These are phyloP conservation scores for Dallia pectoralis DNA, from an alignment of 2,797 vertebrate species.

Conservation along the genomic window DNA sequence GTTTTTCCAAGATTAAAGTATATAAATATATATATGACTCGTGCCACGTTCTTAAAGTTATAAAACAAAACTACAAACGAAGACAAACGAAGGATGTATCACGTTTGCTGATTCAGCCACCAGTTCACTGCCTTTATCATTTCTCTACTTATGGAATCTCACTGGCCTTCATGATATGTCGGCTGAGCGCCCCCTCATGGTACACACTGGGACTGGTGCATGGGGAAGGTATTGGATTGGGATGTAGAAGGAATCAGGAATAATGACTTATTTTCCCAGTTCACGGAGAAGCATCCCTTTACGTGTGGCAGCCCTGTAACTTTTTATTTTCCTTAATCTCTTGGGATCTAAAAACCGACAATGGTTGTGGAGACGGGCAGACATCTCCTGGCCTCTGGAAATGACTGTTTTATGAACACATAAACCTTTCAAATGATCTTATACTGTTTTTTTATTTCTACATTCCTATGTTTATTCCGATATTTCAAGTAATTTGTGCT, in stretches of 20 bases:
- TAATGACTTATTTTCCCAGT: conserved; percentile 70
- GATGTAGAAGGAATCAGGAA: conserved; percentile 70
- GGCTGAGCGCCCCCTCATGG: conserved; percentile 60
- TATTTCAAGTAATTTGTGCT: conserved; percentile 77
- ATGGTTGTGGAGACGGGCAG: conserved; percentile 46
- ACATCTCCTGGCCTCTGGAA: conserved; percentile 62
- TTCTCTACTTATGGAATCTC: conserved; percentile 70
- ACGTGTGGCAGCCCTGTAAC: conserved; percentile 74
- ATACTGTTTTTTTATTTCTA: conserved; percentile 72
- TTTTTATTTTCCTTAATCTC: conserved; percentile 58
- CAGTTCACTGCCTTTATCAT: conserved; percentile 73
- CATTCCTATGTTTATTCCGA: conserved; percentile 75
- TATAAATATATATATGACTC: conserved; percentile 83
- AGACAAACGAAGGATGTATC: conserved; percentile 70
- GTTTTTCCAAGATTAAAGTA: conserved; percentile 80
- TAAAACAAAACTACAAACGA: conserved; percentile 74
- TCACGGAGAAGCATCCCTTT: conserved; percentile 63
- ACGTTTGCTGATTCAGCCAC: conserved; percentile 75
- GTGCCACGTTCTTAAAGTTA: conserved; percentile 79
- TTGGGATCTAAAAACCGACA: conserved; percentile 63
- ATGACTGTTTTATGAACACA: conserved; percentile 77
- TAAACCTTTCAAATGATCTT: conserved; percentile 65
- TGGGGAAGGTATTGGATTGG: conserved; percentile 61
- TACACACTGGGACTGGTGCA: conserved; percentile 63
- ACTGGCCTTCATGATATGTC: conserved; percentile 63